phyloP scores from a whole-genome alignment of 1,140 invertebrate species.

The Metopolophium dirhodum region DNA sequence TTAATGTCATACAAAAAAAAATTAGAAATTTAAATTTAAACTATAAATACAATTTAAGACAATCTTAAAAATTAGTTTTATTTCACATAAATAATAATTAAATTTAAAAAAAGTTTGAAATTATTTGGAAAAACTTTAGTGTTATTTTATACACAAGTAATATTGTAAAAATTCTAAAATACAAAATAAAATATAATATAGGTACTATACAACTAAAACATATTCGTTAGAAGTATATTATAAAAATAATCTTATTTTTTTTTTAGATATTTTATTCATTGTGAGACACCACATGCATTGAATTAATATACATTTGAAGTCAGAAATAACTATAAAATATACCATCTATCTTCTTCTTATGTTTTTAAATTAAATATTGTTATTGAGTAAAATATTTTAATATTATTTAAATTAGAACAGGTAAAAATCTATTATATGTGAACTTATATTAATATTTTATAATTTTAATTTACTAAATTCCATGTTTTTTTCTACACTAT shows the following conservation, averaged over 20 bases:
- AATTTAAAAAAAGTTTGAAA: not conserved
- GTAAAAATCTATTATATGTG: not conserved
- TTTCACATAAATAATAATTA: no score
- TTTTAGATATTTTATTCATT: not conserved
- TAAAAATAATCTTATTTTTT: no score
- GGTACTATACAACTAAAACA: not conserved
- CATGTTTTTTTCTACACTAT: not conserved
- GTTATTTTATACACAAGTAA: not conserved
- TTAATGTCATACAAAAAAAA: not conserved
- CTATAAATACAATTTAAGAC: no score
- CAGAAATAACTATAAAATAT: not conserved
- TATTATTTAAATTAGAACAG: not conserved
- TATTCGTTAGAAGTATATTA: not conserved
- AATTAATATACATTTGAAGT: not conserved
- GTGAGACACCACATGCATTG: not conserved
- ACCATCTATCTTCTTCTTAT: no score
- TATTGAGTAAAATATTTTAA: not conserved
- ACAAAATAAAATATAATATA: not conserved
- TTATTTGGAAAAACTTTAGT: not conserved
- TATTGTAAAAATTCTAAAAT: not conserved
- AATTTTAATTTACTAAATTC: not conserved
- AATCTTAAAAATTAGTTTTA: no score
- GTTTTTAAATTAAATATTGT: not conserved
- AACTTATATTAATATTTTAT: not conserved
- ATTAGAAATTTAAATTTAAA: not conserved